A percentile compares a stretch with the other conserved stretches of the same genome.
Evolutionary conservation across 2,113 vertebrate genomes (phyloP).

Genomic region (Rhinoderma darwinii): DNA sequence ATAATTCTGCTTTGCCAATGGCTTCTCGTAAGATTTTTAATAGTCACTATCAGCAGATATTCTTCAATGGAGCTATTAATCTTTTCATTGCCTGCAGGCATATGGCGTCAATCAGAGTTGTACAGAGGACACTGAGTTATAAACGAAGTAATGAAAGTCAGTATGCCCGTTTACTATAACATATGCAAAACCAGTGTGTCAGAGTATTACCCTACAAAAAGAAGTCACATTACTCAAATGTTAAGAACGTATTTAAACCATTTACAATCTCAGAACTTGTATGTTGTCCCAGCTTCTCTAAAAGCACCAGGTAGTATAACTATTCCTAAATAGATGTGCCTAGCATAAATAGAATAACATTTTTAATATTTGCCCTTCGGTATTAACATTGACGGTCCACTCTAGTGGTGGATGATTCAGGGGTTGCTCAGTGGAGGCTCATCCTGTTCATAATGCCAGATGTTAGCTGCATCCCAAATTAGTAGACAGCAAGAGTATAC

Average conservation of each 20-base stretch:
- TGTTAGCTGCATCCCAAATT: too few relatives aligned
- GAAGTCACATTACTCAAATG: not conserved
- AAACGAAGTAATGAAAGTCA: constrained; percentile 59
- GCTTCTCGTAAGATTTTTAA: constrained; percentile 61
- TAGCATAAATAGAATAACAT: too few relatives aligned
- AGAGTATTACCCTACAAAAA: constrained; percentile 25
- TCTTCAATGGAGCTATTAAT: constrained; percentile 51
- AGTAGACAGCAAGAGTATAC: too few relatives aligned
- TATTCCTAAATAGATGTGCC: not conserved
- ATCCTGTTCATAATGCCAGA: too few relatives aligned
- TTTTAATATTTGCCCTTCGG: too few relatives aligned
- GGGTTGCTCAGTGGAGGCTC: too few relatives aligned
- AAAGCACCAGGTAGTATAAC: not conserved
- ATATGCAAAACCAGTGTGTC: constrained; percentile 48
- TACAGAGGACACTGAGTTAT: constrained; percentile 59
- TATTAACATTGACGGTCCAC: too few relatives aligned
- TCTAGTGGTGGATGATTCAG: too few relatives aligned
- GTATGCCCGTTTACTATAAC: constrained; percentile 32
- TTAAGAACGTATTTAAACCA: not conserved
- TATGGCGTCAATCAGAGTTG: constrained; percentile 57
- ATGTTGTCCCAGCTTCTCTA: not conserved
- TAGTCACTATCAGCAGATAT: constrained; percentile 60
- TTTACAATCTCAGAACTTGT: not conserved
- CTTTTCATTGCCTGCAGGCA: constrained; percentile 40
- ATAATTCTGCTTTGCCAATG: constrained; percentile 55